Evolutionary conservation across 2,888 invertebrate genomes (phyloP).

Genomic region (Ophioninae sp.): DNA sequence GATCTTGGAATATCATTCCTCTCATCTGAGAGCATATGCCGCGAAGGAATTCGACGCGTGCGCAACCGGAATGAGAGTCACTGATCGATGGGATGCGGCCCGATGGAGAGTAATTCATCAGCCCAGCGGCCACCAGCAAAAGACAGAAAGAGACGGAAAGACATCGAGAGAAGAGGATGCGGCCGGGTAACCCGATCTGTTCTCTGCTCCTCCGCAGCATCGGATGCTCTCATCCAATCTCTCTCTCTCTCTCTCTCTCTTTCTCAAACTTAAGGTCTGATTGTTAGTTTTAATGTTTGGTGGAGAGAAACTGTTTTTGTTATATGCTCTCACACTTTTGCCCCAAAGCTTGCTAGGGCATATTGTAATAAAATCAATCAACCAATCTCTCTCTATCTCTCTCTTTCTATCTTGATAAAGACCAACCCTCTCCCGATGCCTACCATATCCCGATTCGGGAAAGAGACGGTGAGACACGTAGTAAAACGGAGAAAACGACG

Average conservation of each 20-base stretch:
- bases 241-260: constrained; percentile 63
- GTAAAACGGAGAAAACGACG: constrained; percentile 31
- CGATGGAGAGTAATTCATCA: constrained; percentile 75
- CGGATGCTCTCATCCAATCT: constrained; percentile 41
- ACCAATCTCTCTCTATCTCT: constrained; percentile 66
- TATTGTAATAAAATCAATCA: no score
- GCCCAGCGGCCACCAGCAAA: constrained; percentile 51
- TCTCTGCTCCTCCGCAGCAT: constrained; percentile 64
- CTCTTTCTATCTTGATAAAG: constrained; percentile 59
- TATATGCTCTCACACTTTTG: no score
- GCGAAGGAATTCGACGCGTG: constrained; percentile 52
- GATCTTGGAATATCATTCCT: constrained; percentile 59
- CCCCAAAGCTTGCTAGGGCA: no score
- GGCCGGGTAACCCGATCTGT: constrained; percentile 76
- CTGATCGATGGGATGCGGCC: constrained; percentile 69
- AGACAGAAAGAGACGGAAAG: constrained; percentile 55
- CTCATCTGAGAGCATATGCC: constrained; percentile 36
- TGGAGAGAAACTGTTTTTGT: no score
- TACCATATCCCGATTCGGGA: constrained; percentile 59
- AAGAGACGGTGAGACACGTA: constrained; percentile 40
- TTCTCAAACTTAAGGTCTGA: no score
- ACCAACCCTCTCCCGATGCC: constrained; percentile 41
- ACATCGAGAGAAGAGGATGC: constrained; percentile 73
- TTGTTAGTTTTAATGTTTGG: no score
- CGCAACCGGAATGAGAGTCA: constrained; percentile 72